A percentile compares a stretch with the other conserved stretches of the same genome.
Evolutionary conservation across 2,797 vertebrate species (phyloP).

Genomic region (Brachyalestes nurse): DNA sequence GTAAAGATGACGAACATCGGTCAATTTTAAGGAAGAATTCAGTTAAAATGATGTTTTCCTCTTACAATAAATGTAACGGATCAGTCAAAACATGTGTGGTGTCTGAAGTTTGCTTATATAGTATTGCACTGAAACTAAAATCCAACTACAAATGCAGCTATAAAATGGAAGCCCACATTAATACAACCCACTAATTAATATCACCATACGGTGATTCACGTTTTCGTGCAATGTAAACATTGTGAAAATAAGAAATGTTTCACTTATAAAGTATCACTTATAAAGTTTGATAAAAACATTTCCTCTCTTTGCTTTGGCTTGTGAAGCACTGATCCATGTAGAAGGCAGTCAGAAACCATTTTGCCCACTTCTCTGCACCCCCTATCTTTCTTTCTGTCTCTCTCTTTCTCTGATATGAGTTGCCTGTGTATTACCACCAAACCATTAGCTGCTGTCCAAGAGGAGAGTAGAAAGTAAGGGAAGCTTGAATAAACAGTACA

Average conservation of each 20-base stretch:
- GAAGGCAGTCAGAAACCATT: conserved; percentile 55
- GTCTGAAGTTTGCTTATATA: background rate
- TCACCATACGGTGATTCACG: no score
- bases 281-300: background rate
- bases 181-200: no score
- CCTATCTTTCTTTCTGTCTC: conserved; percentile 37
- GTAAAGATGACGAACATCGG: no score
- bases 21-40: no score
- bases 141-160: no score
- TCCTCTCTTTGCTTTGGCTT: conserved; percentile 57
- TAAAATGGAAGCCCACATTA: no score
- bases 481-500: conserved; percentile 53
- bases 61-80: background rate
- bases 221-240: no score
- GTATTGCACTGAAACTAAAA: background rate
- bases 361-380: background rate
- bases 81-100: background rate
- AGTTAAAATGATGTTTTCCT: background rate
- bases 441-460: conserved; percentile 61
- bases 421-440: conserved; percentile 67
- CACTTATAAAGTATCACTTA: background rate
- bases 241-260: no score
- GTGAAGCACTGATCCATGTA: conserved; percentile 68
- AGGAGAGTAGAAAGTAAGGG: conserved; percentile 53
- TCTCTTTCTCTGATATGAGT: conserved; percentile 63